Evolutionary conservation across 1,140 invertebrate species (phyloP), one percentile per base, ranked within the genome.

Genomic region (Dufourea novaeangliae): DNA sequence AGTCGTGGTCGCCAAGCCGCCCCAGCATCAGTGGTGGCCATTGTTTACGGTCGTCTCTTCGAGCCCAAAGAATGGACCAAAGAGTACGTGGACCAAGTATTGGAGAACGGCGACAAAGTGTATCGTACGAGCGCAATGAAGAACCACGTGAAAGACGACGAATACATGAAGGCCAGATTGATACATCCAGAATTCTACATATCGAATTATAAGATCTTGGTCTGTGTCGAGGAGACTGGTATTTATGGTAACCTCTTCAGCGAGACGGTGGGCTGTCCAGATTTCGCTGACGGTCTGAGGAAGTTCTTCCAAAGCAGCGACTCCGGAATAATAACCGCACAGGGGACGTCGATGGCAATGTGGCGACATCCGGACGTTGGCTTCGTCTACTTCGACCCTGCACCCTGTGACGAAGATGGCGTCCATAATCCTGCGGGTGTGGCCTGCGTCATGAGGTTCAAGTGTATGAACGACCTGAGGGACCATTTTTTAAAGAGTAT

Each of bases 181-280:
- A 74, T 91, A 1, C 66, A 83, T 52, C 82, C 88, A 0, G 88
- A 91, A 64, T 90, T 91, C 69, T 89, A 87, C 34, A 69, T 90
- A 14, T 82, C 85, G 1, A 84, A 87, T 46, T 90, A 88, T 46
- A 90, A 90, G 39, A 76, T 87, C 4, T 6, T 78, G 11, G 77
- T 90, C 0, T 85, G 78, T 34, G 75, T 75, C 0, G 87, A 91
- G n/a, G 66, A 79, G 2, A 87, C 71, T 2, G 80, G 68, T 0
- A 73, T 88, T 10, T 83, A 67, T 12, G 90, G 90, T 0, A 90
- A 90, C 54, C 56, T 91, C 0, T 81, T 86, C 57, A 86, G 80
- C 37, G 85, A 88, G 6, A 80, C 73, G 0, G 63, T 69, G 0
- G 88, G 88, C 6, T 85, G 85, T 39, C 85, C 86, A 1, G 83